Percentiles rank a stretch among this genome's conserved stretches.
Evolutionary conservation across 2,797 vertebrate species (phyloP).

Genomic region (Chlorospingus semifuscus): DNA sequence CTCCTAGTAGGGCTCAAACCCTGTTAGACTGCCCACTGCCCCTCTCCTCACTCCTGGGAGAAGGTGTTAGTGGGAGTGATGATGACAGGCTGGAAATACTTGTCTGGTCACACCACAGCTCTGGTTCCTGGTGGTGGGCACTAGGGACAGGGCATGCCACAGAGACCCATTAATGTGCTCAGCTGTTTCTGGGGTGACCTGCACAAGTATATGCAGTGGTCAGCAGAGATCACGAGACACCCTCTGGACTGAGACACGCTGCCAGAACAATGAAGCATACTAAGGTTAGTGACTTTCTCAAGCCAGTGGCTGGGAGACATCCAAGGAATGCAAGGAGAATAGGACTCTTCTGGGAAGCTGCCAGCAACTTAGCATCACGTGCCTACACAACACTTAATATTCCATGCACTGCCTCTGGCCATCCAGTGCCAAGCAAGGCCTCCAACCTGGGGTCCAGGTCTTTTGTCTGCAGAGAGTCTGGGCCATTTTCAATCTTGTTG

Average conservation of each 20-base stretch:
- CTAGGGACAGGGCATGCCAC: not conserved
- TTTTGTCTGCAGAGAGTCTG: not conserved
- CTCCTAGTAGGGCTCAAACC: not conserved
- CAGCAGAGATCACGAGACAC: slow-evolving; percentile 33
- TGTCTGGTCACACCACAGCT: rapidly evolving
- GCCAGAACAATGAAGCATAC: slow-evolving; percentile 43
- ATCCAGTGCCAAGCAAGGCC: not conserved
- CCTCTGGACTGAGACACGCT: not conserved
- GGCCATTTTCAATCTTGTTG: not conserved
- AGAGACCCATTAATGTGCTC: not conserved
- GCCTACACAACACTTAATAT: slow-evolving; percentile 47
- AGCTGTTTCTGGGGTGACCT: slow-evolving; percentile 14
- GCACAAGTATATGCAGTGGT: not conserved
- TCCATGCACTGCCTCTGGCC: slow-evolving; percentile 22
- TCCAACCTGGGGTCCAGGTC: not conserved
- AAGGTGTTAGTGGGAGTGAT: not conserved
- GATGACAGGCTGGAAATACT: not conserved
- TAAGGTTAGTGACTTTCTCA: slow-evolving; percentile 62
- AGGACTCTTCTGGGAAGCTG: slow-evolving; percentile 52
- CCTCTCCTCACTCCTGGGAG: not conserved
- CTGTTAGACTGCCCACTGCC: not conserved
- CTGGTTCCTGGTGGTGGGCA: not conserved
- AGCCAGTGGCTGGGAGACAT: slow-evolving; percentile 57
- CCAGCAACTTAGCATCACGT: slow-evolving; percentile 50
- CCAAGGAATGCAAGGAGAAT: slow-evolving; percentile 67